A percentile compares a stretch with the other conserved stretches of the same genome.
phyloP scores from a whole-genome alignment of 2,888 invertebrate species.

The Erpobdella octoculata region DNA sequence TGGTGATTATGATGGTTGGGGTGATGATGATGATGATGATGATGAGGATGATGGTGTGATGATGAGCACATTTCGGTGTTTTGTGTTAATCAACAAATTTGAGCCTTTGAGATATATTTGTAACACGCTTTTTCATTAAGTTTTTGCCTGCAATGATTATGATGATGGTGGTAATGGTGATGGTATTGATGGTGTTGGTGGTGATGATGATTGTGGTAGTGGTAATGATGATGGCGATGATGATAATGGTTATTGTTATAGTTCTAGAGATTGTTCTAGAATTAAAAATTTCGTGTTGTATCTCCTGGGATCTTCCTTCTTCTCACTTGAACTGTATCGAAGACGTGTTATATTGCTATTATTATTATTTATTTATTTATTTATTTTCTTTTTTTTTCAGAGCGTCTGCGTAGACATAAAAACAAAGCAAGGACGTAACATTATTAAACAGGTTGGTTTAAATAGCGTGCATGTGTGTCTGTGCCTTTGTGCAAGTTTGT shows the following conservation, averaged over 20 bases:
- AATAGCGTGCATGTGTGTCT: too few relatives aligned
- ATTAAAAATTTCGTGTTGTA: too few relatives aligned
- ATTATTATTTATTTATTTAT: too few relatives aligned
- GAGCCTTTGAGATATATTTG: too few relatives aligned
- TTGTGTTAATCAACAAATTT: too few relatives aligned
- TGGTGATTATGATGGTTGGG: background rate
- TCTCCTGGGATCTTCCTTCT: too few relatives aligned
- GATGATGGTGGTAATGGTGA: background rate
- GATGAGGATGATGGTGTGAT: background rate
- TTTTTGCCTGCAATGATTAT: background rate
- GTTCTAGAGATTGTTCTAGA: too few relatives aligned
- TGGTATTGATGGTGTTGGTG: background rate
- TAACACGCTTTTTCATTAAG: background rate
- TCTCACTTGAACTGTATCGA: too few relatives aligned
- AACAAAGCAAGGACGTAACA: conserved; percentile 58
- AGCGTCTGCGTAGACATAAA: conserved; percentile 82
- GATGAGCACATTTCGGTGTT: background rate
- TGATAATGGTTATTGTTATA: too few relatives aligned
- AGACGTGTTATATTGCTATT: too few relatives aligned
- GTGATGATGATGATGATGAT: background rate
- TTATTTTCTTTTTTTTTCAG: conserved; percentile 38
- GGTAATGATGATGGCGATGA: conserved; percentile 1
- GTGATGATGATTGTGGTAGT: background rate
- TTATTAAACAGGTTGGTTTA: conserved; percentile 39
- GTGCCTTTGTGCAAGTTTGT: too few relatives aligned